A percentile compares a stretch with the other conserved stretches of the same genome.
phyloP scores from a whole-genome alignment of 23 tunicate genomes.

The Diplosoma virens region DNA sequence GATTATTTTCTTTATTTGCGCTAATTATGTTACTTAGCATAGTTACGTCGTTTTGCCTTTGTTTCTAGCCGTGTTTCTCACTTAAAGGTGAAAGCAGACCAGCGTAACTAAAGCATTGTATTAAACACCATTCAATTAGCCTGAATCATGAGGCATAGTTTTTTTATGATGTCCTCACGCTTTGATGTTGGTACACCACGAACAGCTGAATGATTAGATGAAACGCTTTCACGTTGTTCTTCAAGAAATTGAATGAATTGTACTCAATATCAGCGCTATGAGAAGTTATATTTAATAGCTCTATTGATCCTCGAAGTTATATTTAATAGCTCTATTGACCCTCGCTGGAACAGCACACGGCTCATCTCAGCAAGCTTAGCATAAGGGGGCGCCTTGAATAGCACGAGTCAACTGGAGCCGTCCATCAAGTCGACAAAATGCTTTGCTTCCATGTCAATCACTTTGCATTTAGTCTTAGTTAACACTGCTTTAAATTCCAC shows the following conservation, averaged over 20 bases:
- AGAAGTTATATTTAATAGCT: neutral
- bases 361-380: conserved; percentile 15
- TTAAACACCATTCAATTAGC: neutral
- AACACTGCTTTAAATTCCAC: neutral
- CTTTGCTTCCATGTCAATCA: conserved; percentile 5
- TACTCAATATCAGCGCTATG: neutral
- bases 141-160: neutral
- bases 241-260: neutral
- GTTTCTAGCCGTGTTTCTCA: neutral
- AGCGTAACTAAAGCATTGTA: neutral
- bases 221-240: neutral
- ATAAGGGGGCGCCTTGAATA: neutral
- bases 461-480: conserved; percentile 2
- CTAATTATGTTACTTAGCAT: too few relatives aligned
- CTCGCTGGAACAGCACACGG: conserved; percentile 8
- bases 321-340: neutral
- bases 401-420: neutral
- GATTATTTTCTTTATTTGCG: too few relatives aligned
- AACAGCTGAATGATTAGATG: neutral
- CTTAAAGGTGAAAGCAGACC: neutral
- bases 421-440: conserved; percentile 1
- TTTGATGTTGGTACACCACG: conserved; percentile 12
- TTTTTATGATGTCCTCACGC: neutral
- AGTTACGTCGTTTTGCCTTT: neutral
- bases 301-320: conserved; percentile 11